Base-by-base conservation (phyloP, 1,140 invertebrate species). In the Brachionus sp. region DNA sequence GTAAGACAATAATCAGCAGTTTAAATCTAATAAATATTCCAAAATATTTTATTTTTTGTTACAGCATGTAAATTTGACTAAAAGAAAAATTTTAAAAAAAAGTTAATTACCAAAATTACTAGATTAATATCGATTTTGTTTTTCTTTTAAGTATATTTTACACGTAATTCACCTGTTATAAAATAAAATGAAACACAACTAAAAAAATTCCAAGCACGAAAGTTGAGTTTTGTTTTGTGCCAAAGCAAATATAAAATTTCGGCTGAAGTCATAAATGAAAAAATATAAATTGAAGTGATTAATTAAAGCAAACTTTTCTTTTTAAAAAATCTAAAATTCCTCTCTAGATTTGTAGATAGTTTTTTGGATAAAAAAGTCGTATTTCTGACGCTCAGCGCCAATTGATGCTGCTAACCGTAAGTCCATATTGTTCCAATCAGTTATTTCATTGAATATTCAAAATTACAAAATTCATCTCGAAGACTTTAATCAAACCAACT, bases 91-190 rank as follows among this genome's bases (percentile, higher is more conserved):
- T 57, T 25, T 7, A 57, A 57, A 53, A 10, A 57, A 57, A 57
- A 57, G 5, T 19, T 16, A 57, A 57, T 57, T 57, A 57, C 50
- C 50, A 57, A 57, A 57, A 57, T 57, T 57, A 57, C 50, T 57
- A 57, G 50, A 57, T 57, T 57, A 57, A 57, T 57, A 57, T 57
- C 16, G 50, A 57, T 57, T 57, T 57, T 57, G 50, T 19, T 57
- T 57, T 57, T 50, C 0, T 57, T 57, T 57, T 57, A 57, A 57
- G 50, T 57, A 25, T 57, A 57, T 57, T 57, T 57, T 57, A 57
- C 50, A 57, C 50, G 50, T 57, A 57, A 57, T 57, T 23, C 50
- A 57, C 50, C 50, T 57, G 50, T 57, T 57, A 57, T 57, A 57
- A 57, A 16, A 57, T 19, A 57, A 57, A 57, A 57, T 57, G 50